Evolutionary conservation across 2,797 vertebrate species (phyloP).

Genomic region (Chaunax sp.): DNA sequence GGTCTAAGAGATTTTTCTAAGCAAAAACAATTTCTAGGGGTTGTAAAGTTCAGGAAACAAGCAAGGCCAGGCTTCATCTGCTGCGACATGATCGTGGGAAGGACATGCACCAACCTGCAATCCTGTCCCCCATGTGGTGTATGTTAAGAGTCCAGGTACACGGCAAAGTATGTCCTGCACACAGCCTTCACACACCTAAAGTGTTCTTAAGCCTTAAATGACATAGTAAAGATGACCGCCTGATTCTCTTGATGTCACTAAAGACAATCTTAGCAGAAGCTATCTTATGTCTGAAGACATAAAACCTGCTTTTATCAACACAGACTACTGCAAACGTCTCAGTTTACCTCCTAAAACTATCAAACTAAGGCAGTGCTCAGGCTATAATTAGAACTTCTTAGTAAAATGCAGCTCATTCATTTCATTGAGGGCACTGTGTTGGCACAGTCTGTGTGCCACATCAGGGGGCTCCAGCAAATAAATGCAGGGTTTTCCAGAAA

Average conservation of each 20-base stretch:
- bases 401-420: not conserved
- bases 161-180: not conserved
- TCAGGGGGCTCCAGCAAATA: not conserved
- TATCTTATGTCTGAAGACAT: not conserved
- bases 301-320: not conserved
- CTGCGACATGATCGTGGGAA: constrained; percentile 16
- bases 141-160: not conserved
- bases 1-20: constrained; percentile 22
- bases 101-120: not conserved
- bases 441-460: not conserved
- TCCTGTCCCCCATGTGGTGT: not conserved
- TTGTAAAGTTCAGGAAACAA: constrained; percentile 29
- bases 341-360: not conserved
- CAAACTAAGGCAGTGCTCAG: not conserved
- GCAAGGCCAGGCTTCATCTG: not conserved
- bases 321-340: not conserved
- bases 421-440: not conserved
- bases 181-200: not conserved
- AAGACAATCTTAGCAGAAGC: too few relatives aligned
- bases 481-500: not conserved
- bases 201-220: not conserved
- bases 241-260: too few relatives aligned
- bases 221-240: too few relatives aligned
- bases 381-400: not conserved
- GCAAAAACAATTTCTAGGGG: constrained; percentile 40